Conservation (phyloP, 2,888 invertebrate genomes). For the Cheilosia soror region DNA sequence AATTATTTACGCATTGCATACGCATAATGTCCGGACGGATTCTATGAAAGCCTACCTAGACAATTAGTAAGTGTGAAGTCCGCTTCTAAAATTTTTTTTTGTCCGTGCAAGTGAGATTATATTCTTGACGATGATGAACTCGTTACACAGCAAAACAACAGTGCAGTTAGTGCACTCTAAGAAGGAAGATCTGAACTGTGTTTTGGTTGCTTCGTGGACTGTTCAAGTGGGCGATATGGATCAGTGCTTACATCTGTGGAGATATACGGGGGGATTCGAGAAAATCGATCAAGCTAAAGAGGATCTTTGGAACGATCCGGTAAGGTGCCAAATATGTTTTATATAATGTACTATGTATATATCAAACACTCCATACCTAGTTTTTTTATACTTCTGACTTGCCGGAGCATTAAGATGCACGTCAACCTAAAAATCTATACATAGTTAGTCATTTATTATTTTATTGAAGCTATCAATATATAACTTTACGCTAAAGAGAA, state of each 20-base stretch:
- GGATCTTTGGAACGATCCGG: constrained; percentile 88
- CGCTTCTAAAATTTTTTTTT: constrained; percentile 48
- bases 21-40: constrained; percentile 97
- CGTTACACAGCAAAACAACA: constrained; percentile 88
- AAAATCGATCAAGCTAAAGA: constrained; percentile 92
- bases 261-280: constrained; percentile 96
- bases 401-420: no score
- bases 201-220: constrained; percentile 97
- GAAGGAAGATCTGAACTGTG: constrained; percentile 90
- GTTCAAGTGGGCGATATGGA: constrained; percentile 96
- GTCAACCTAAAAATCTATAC: no score
- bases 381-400: no score
- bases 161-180: constrained; percentile 91
- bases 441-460: no score
- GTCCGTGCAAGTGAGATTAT: constrained; percentile 37
- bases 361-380: no score
- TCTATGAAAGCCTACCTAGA: constrained; percentile 93
- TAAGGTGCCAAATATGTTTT: constrained; percentile 80
- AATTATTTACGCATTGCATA: constrained; percentile 96
- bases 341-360: no score
- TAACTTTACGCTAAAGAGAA: no score
- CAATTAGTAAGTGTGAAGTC: constrained; percentile 91
- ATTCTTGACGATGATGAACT: constrained; percentile 63
- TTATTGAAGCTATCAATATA: no score
- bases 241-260: constrained; percentile 98